A percentile compares a stretch with the other conserved stretches of the same genome.
Evolutionary conservation across 2,113 vertebrate species (phyloP).

Genomic region (Sebastes schlegelii): DNA sequence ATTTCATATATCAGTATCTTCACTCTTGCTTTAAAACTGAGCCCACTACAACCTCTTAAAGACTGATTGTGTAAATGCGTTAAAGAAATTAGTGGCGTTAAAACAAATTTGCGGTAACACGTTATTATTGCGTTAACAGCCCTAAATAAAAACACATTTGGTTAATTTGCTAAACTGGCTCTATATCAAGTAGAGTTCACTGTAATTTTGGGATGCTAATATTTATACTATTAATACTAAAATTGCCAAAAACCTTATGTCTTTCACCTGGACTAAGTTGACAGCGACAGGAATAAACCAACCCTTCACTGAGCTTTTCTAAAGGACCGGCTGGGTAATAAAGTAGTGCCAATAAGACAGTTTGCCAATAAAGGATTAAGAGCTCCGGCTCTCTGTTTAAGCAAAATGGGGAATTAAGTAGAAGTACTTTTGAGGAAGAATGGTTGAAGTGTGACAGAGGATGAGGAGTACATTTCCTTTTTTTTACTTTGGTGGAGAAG

Average conservation of each 20-base stretch:
- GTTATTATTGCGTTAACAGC: no score
- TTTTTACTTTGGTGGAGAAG: not conserved
- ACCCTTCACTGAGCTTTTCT: constrained; percentile 20
- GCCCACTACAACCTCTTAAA: no score
- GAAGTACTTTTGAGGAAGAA: constrained; percentile 12
- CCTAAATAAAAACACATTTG: not conserved
- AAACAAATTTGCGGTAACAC: no score
- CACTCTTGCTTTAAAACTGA: no score
- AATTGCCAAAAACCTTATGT: no score
- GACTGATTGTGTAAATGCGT: no score
- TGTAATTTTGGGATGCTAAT: no score
- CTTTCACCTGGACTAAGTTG: not conserved
- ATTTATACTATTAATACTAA: no score
- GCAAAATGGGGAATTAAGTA: constrained; percentile 39
- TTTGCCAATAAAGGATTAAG: constrained; percentile 61
- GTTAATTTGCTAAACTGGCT: not conserved
- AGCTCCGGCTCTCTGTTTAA: constrained; percentile 40
- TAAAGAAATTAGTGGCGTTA: no score
- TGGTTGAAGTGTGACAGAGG: constrained; percentile 7
- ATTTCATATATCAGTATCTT: no score
- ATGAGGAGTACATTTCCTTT: not conserved
- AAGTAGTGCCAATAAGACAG: constrained; percentile 45
- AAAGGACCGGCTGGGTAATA: constrained; percentile 22
- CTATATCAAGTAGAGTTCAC: no score
- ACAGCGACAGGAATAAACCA: not conserved